Evolutionary conservation across 2,888 invertebrate species (phyloP).

Genomic region (Poecilus cupreus): DNA sequence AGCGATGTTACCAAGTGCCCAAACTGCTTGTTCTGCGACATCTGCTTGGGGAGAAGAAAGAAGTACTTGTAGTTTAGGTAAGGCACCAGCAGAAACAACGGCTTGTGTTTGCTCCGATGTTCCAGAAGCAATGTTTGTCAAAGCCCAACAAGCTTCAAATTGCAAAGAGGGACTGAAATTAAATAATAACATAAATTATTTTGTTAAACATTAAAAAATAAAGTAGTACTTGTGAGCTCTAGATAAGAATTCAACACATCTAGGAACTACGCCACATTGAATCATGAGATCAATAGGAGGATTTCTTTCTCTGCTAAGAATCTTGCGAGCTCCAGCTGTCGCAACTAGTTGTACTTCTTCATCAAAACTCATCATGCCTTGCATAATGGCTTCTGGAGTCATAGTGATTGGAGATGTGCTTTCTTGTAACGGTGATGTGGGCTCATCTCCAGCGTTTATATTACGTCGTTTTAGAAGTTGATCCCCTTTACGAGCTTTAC

Average conservation of each 20-base stretch:
- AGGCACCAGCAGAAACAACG: conserved; percentile 90
- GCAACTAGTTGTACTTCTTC: conserved; percentile 79
- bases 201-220: not conserved
- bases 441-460: conserved; percentile 77
- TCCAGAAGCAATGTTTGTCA: conserved; percentile 98
- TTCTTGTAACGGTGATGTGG: conserved; percentile 74
- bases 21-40: conserved; percentile 94
- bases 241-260: conserved; percentile 85
- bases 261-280: conserved; percentile 86
- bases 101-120: conserved; percentile 92
- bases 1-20: conserved; percentile 98
- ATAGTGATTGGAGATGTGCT: conserved; percentile 72
- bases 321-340: conserved; percentile 89
- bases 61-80: conserved; percentile 86
- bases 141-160: conserved; percentile 98
- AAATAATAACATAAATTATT: conserved; percentile 30
- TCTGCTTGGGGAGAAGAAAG: conserved; percentile 80
- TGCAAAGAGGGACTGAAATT: conserved; percentile 81
- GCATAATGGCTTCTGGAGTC: conserved; percentile 83
- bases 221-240: conserved; percentile 81
- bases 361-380: conserved; percentile 81
- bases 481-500: conserved; percentile 95
- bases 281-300: conserved; percentile 95
- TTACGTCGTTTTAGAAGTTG: conserved; percentile 94
- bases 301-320: conserved; percentile 90